These are phyloP conservation scores for Gymnogyps californianus DNA, from an alignment of 2,113 vertebrate genomes.

Conservation along the genomic window DNA sequence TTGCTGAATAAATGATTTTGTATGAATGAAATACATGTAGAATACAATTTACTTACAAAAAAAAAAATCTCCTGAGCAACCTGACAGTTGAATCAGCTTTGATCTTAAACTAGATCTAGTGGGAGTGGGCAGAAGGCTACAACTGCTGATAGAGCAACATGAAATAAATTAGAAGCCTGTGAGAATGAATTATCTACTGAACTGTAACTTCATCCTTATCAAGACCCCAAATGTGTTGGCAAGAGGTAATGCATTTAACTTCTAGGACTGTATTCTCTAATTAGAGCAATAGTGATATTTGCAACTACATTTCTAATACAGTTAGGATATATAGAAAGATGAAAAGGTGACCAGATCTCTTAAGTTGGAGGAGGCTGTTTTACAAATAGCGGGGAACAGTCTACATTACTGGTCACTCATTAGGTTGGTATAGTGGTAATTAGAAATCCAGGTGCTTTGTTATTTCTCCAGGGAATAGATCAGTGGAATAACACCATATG, in stretches of 20 bases:
- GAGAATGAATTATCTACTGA: neutral
- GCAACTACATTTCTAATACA: neutral
- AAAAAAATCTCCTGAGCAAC: neutral
- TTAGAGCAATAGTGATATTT: neutral
- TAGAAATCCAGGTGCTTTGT: constrained; percentile 4
- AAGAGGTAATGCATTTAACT: neutral
- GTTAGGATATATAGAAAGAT: neutral
- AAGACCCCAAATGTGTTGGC: neutral
- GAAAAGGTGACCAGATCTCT: neutral
- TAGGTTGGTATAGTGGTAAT: neutral
- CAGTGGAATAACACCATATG: neutral
- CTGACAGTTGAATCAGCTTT: neutral
- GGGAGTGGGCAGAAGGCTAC: neutral
- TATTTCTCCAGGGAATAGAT: neutral
- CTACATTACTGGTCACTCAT: neutral
- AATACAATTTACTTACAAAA: neutral
- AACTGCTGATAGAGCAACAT: neutral
- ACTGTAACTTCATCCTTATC: neutral
- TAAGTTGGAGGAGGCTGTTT: neutral
- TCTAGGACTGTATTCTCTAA: neutral
- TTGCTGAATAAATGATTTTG: neutral
- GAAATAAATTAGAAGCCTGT: neutral
- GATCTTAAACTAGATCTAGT: neutral
- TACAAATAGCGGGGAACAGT: neutral
- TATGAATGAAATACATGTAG: neutral